These are phyloP conservation scores for Pristionchus mayeri DNA, from an alignment of 2,888 invertebrate genomes.

Conservation along the genomic window DNA sequence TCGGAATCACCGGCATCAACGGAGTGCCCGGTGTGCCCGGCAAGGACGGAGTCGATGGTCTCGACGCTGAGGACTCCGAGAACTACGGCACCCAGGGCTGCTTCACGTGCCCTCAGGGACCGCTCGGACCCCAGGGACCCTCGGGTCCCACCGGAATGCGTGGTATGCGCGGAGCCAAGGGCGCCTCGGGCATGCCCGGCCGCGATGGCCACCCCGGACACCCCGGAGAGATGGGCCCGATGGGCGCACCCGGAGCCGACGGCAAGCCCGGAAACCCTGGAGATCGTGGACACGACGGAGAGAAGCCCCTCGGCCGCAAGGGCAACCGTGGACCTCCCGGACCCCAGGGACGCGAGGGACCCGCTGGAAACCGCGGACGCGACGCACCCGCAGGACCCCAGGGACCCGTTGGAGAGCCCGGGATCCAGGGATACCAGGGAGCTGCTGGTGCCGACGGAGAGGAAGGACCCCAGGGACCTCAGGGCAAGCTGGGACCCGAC, in stretches of 20 bases:
- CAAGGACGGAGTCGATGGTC: conserved; percentile 63
- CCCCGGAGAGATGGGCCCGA: conserved; percentile 61
- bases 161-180: conserved; percentile 70
- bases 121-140: conserved; percentile 65
- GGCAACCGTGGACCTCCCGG: conserved; percentile 53
- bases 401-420: conserved; percentile 68
- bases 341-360: conserved; percentile 49
- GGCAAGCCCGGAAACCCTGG: conserved; percentile 67
- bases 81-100: conserved; percentile 70
- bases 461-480: conserved; percentile 54
- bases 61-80: conserved; percentile 68
- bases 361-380: conserved; percentile 50
- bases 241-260: conserved; percentile 54
- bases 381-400: conserved; percentile 44
- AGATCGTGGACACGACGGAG: conserved; percentile 70
- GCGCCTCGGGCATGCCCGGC: conserved; percentile 66
- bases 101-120: conserved; percentile 70
- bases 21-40: conserved; percentile 62
- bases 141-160: conserved; percentile 67
- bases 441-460: conserved; percentile 58
- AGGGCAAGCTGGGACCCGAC: conserved; percentile 57
- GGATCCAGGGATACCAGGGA: conserved; percentile 66
- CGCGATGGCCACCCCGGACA: conserved; percentile 64
- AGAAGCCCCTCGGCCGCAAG: conserved; percentile 70
- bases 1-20: conserved; percentile 63